phyloP scores from a whole-genome alignment of 2,113 vertebrate genomes.

The Callithrix jacchus region DNA sequence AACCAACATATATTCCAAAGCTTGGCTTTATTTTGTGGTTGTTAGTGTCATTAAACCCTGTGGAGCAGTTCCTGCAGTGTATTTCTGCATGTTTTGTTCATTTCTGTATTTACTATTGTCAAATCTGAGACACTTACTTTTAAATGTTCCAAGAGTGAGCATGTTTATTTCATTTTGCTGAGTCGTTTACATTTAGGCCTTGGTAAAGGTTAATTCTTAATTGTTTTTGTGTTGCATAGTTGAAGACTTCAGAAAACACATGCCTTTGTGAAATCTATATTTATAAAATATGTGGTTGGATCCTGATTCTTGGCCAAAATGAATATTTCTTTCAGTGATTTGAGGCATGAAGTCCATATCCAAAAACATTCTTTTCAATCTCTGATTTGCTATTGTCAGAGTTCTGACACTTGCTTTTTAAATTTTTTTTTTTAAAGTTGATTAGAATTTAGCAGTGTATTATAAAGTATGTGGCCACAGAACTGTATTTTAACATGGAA shows the following conservation, averaged over 20 bases:
- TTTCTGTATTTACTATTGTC: neutral
- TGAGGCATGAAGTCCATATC: neutral
- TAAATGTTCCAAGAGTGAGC: neutral
- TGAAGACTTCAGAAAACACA: neutral
- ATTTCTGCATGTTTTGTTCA: neutral
- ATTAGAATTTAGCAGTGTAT: conserved; percentile 51
- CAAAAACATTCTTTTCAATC: neutral
- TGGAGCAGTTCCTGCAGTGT: neutral
- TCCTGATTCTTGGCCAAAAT: neutral
- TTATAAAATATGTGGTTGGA: neutral
- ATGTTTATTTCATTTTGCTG: neutral
- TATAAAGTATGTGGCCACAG: conserved; percentile 44
- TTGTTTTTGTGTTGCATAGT: neutral
- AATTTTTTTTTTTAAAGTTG: conserved; percentile 17
- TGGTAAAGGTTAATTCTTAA: conserved; percentile 10
- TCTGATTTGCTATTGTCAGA: neutral
- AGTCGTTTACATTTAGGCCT: neutral
- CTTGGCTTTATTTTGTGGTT: neutral
- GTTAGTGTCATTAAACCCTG: neutral
- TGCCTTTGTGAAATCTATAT: neutral
- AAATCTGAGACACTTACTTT: neutral
- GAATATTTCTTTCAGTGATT: neutral
- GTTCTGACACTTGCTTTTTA: neutral
- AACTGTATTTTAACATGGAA: conserved; percentile 44
- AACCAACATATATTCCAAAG: neutral